A percentile compares a stretch with the other conserved stretches of the same genome.
Conservation (phyloP, 2,113 vertebrate species). For the Neotoma lepida region DNA sequence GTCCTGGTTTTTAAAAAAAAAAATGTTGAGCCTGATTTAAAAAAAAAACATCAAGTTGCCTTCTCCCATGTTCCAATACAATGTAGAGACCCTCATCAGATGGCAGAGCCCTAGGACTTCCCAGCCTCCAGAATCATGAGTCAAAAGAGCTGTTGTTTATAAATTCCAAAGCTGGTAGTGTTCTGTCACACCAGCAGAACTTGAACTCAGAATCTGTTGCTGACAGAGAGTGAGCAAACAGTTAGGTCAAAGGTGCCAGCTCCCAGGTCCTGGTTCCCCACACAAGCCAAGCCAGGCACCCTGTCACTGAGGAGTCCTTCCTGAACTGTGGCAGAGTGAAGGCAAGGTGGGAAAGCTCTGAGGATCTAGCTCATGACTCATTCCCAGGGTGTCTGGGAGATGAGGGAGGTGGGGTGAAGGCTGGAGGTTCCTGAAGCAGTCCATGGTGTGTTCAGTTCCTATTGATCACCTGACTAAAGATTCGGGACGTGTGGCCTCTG, state of each 20-base stretch:
- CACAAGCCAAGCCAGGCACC: neutral
- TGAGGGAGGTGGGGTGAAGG: neutral
- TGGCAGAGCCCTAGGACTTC: neutral
- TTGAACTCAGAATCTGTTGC: neutral
- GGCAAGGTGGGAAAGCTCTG: neutral
- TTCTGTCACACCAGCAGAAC: neutral
- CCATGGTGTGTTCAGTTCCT: neutral
- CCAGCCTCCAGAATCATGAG: neutral
- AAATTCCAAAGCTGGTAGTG: neutral
- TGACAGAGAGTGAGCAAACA: neutral
- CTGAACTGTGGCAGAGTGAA: fast-evolving
- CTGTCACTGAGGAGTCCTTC: neutral
- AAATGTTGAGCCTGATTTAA: neutral
- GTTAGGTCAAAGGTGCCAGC: neutral
- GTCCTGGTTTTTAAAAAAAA: neutral
- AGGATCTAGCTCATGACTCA: neutral
- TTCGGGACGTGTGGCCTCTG: neutral
- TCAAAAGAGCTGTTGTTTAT: neutral
- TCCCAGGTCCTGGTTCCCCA: neutral
- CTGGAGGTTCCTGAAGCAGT: neutral
- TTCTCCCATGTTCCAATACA: neutral
- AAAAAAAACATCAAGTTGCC: too few relatives aligned
- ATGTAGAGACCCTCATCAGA: neutral
- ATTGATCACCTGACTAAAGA: neutral
- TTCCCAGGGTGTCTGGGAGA: neutral